These are phyloP conservation scores for Xylota sylvarum DNA, from an alignment of 2,888 invertebrate genomes.

Conservation along the genomic window DNA sequence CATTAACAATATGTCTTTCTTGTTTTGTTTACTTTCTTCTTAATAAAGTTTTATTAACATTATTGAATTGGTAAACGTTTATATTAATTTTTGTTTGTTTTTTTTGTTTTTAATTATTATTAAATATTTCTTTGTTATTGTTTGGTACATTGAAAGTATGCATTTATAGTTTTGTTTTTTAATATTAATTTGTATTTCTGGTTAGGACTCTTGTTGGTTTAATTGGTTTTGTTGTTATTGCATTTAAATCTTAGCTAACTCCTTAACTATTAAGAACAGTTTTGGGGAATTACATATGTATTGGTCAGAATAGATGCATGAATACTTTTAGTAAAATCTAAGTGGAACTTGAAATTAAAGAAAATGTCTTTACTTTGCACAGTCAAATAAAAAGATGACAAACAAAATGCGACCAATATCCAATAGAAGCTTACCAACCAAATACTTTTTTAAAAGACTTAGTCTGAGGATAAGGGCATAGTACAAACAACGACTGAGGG, in stretches of 20 bases:
- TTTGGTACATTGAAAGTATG: neutral
- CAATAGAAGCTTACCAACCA: no score
- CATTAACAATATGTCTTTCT: constrained; percentile 55
- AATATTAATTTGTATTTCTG: constrained; percentile 43
- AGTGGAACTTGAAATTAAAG: neutral
- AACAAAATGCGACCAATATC: no score
- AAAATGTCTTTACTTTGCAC: neutral
- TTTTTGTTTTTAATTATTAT: constrained; percentile 27
- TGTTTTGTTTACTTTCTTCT: constrained; percentile 5
- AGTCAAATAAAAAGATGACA: neutral
- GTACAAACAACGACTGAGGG: no score
- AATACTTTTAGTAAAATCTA: constrained; percentile 4
- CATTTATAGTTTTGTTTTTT: constrained; percentile 6
- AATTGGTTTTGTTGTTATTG: neutral
- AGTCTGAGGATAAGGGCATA: no score
- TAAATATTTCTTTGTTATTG: constrained; percentile 8
- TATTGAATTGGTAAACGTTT: constrained; percentile 20
- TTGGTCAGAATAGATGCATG: constrained; percentile 37
- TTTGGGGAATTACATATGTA: neutral
- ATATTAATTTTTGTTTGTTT: constrained; percentile 22
- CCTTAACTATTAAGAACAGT: constrained; percentile 45
- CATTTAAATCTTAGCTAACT: constrained; percentile 8
- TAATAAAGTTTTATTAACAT: neutral
- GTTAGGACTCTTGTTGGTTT: constrained; percentile 49
- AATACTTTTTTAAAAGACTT: no score